Percentiles rank a stretch among this genome's conserved stretches.
These are phyloP conservation scores for Diplogasteroides magnus DNA, from an alignment of 1,140 invertebrate genomes.

Conservation along the genomic window DNA sequence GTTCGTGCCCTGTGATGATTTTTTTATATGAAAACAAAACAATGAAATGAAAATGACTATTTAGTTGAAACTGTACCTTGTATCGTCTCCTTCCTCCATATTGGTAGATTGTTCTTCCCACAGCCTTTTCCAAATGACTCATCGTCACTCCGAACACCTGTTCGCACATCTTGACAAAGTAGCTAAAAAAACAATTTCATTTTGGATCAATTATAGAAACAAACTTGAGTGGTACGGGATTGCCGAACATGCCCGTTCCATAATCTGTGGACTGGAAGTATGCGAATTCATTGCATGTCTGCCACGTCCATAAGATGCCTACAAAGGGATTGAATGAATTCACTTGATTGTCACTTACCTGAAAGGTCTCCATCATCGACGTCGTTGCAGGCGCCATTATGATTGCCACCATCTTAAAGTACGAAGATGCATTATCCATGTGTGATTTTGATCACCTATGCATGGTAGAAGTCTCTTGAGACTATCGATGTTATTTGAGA, in stretches of 20 bases:
- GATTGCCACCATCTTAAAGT: too few species aligned
- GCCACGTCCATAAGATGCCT: slow-evolving; percentile 71
- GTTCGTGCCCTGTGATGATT: slow-evolving; percentile 65
- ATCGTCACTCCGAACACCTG: slow-evolving; percentile 70
- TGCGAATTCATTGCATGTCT: slow-evolving; percentile 89
- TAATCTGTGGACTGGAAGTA: slow-evolving; percentile 81
- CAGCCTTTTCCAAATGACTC: slow-evolving; percentile 60
- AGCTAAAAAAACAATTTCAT: slow-evolving; percentile 56
- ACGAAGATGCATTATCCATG: too few species aligned
- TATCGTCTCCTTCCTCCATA: slow-evolving; percentile 69
- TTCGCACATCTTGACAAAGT: slow-evolving; percentile 69
- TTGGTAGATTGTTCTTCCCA: slow-evolving; percentile 68
- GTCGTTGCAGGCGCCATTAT: too few species aligned
- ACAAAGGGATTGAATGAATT: too few species aligned
- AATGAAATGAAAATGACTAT: too few species aligned
- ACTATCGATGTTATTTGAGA: too few species aligned
- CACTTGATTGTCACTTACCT: too few species aligned
- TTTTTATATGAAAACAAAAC: too few species aligned
- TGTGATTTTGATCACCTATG: too few species aligned
- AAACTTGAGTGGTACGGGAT: slow-evolving; percentile 67
- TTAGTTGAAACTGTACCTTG: slow-evolving; percentile 8
- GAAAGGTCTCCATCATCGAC: too few species aligned
- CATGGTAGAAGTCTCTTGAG: too few species aligned
- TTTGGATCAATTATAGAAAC: slow-evolving; percentile 1
- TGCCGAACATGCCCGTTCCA: slow-evolving; percentile 70